Base-by-base conservation (phyloP, 2,113 vertebrate species). In the Aegithalos caudatus region DNA sequence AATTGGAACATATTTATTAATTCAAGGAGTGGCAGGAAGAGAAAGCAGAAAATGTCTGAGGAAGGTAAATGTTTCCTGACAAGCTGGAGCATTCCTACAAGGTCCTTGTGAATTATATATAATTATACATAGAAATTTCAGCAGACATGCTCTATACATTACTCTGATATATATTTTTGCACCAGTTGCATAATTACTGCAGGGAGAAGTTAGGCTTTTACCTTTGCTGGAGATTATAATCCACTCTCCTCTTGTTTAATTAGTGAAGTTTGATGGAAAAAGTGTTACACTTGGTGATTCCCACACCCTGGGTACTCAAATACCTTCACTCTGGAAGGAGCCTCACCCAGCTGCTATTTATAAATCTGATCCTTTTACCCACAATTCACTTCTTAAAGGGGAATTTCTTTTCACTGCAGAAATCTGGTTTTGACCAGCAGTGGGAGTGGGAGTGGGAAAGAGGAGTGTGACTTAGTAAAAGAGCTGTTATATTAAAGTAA, bases 261-360 rank as follows among this genome's bases (percentile, higher is more conserved):
- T 81, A 69, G 66, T 38, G 58, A 27, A 40, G 81, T 86, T 86
- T 73, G 82, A 66, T 90, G 85, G 80, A 91, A 64, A 87, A 79
- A 70, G 70, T 13, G 5, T 62, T 83, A 47, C 64, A 83, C 64
- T 88, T 86, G 13, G 15, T 23, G 22, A 86, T 81, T 83, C 56
- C 16, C 24, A 18, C 69, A 70, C 69, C 38, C 60, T 25, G 44
- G 56, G 27, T 47, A 31, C 82, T 94, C 60, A 22, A 83, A 61
- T 65, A 44, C 22, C 80, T 86, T 86, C 51, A 18, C 81, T 88
- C 76, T 86, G 78, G 35, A 40, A 95, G 83, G 86, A 78, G 53
- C 80, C 81, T 86, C 77, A 65, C 86, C 82, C 94, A 96, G 95
- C 80, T 94, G 88, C 91, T 96, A 85, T 96, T 95, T 92, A 94